phyloP scores from a whole-genome alignment of 1,140 invertebrate genomes.

The Drepana arcuata region DNA sequence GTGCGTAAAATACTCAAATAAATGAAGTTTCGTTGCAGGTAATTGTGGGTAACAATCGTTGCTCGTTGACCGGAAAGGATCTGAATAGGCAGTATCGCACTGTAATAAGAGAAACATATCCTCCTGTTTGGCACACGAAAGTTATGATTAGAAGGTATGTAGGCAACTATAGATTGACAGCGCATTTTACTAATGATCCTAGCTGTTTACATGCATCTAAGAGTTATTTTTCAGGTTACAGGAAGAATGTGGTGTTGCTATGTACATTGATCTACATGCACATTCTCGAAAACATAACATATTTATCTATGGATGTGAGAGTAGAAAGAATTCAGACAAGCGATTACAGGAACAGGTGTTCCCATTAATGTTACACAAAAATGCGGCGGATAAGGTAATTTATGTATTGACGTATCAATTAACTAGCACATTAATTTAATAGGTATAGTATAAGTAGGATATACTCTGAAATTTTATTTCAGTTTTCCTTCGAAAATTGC shows the following conservation, averaged over 20 bases:
- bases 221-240: conserved; percentile 75
- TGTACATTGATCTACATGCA: conserved; percentile 96
- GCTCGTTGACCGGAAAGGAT: conserved; percentile 90
- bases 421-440: not conserved
- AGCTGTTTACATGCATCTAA: conserved; percentile 5
- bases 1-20: conserved; percentile 6
- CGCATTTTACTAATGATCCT: not conserved
- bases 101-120: conserved; percentile 90
- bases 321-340: conserved; percentile 82
- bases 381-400: conserved; percentile 92
- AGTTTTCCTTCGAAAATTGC: conserved; percentile 95
- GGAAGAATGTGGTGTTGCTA: conserved; percentile 92
- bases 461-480: conserved; percentile 27
- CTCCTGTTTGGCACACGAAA: conserved; percentile 95
- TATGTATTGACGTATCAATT: too few species aligned
- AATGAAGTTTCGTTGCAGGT: conserved; percentile 50
- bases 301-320: conserved; percentile 97
- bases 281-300: conserved; percentile 96
- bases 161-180: not conserved
- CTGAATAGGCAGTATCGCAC: conserved; percentile 92
- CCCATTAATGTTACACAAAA: conserved; percentile 93
- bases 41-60: conserved; percentile 93
- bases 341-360: conserved; percentile 91
- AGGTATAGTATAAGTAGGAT: not conserved
- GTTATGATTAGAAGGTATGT: conserved; percentile 84